Conservation (phyloP, 2,888 invertebrate species). For the Polylopha cassiicola region DNA sequence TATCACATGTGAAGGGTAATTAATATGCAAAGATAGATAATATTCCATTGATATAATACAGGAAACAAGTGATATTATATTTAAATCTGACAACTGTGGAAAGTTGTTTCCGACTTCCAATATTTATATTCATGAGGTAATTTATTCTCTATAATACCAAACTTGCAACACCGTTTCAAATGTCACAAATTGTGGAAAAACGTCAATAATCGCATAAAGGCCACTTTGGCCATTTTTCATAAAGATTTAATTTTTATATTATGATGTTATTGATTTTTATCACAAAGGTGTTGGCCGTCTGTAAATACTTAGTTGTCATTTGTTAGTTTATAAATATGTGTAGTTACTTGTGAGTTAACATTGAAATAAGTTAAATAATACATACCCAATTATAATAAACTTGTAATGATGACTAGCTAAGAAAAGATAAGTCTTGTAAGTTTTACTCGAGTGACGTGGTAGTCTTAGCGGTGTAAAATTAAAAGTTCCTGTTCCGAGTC, state of each 20-base stretch:
- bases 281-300: constrained; percentile 34
- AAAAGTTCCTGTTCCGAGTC: constrained; percentile 5
- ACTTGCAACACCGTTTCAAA: constrained; percentile 16
- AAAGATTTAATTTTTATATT: constrained; percentile 37
- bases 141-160: background rate
- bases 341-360: background rate
- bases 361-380: constrained; percentile 7
- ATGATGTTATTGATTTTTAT: constrained; percentile 55
- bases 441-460: constrained; percentile 57
- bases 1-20: too few species aligned
- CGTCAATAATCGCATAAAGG: constrained; percentile 39
- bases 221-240: constrained; percentile 55
- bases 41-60: too few species aligned
- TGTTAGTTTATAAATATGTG: constrained; percentile 24
- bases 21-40: too few species aligned
- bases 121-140: background rate
- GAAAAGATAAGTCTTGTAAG: constrained; percentile 40
- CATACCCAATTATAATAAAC: too few species aligned
- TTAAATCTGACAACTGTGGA: too few species aligned
- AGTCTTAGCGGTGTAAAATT: too few species aligned
- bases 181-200: constrained; percentile 29
- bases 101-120: too few species aligned
- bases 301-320: constrained; percentile 23
- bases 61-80: too few species aligned
- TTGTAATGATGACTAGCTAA: constrained; percentile 31